phyloP scores from a whole-genome alignment of 1,140 invertebrate species.

The Nasonia vitripennis region DNA sequence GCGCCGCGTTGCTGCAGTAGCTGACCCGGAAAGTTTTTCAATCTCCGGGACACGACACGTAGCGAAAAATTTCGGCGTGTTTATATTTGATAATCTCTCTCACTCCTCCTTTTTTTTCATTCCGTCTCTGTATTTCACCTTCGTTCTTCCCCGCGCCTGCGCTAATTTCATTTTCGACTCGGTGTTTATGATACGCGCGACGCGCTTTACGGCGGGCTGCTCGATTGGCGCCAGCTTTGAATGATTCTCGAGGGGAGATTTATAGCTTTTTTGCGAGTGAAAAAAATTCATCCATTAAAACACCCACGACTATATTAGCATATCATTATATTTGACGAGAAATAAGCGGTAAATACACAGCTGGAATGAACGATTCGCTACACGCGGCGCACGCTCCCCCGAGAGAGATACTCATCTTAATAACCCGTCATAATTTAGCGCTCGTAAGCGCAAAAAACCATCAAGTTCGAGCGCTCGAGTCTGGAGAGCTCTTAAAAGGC shows the following conservation, averaged over 20 bases:
- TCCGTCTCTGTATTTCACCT: slow-evolving; percentile 2
- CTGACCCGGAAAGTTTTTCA: slow-evolving; percentile 56
- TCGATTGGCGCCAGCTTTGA: too few species aligned
- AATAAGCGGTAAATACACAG: background rate
- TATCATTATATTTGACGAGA: background rate
- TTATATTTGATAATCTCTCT: slow-evolving; percentile 55
- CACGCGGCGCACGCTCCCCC: background rate
- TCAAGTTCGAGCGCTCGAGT: slow-evolving; percentile 14
- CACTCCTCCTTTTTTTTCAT: background rate
- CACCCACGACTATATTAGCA: background rate
- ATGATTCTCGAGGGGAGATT: too few species aligned
- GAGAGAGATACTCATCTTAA: slow-evolving; percentile 6
- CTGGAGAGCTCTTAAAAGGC: background rate
- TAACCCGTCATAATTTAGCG: slow-evolving; percentile 33
- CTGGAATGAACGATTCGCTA: slow-evolving; percentile 43
- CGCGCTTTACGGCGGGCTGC: background rate
- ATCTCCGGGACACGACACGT: slow-evolving; percentile 44
- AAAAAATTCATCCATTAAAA: too few species aligned
- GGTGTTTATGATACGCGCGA: slow-evolving; percentile 48
- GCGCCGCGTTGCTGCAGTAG: slow-evolving; percentile 7
- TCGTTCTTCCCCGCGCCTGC: slow-evolving; percentile 28
- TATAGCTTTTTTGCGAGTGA: too few species aligned
- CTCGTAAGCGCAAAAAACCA: background rate
- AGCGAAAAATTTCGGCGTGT: slow-evolving; percentile 52
- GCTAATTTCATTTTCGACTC: slow-evolving; percentile 48